A percentile compares a stretch with the other conserved stretches of the same genome.
phyloP scores from a whole-genome alignment of 2,888 invertebrate genomes.

The Elmis aenea region DNA sequence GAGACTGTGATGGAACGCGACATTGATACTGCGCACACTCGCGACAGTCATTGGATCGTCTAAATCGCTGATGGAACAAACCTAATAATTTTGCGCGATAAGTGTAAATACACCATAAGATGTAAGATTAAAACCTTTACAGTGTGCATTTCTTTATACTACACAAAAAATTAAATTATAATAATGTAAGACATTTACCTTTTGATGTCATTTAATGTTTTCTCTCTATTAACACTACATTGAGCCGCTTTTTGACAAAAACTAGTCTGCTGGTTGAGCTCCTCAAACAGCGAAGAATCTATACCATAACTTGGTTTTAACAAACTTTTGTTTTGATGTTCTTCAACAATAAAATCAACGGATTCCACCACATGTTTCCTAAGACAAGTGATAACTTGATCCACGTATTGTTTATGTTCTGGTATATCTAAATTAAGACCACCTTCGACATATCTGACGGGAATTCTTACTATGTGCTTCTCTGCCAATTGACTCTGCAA shows the following conservation, averaged over 20 bases:
- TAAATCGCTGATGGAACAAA: too few relatives aligned
- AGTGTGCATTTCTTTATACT: too few relatives aligned
- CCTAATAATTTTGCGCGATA: too few relatives aligned
- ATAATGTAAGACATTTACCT: constrained; percentile 50
- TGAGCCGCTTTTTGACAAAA: constrained; percentile 68
- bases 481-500: constrained; percentile 64
- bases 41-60: too few relatives aligned
- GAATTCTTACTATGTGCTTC: constrained; percentile 63
- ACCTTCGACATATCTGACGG: constrained; percentile 51
- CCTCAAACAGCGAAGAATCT: constrained; percentile 59
- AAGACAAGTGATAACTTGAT: constrained; percentile 59
- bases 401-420: constrained; percentile 61
- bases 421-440: constrained; percentile 50
- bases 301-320: constrained; percentile 60
- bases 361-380: constrained; percentile 63
- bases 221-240: constrained; percentile 65
- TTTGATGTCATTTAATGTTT: constrained; percentile 63
- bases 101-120: too few relatives aligned
- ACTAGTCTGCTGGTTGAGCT: constrained; percentile 65
- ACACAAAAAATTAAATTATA: too few relatives aligned
- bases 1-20: too few relatives aligned
- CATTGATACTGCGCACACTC: too few relatives aligned
- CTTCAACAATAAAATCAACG: constrained; percentile 65
- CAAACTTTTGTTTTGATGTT: constrained; percentile 56
- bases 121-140: too few relatives aligned